A percentile compares a stretch with the other conserved stretches of the same genome.
Conservation (phyloP, 2,888 invertebrate species). For the Conus canariensis region DNA sequence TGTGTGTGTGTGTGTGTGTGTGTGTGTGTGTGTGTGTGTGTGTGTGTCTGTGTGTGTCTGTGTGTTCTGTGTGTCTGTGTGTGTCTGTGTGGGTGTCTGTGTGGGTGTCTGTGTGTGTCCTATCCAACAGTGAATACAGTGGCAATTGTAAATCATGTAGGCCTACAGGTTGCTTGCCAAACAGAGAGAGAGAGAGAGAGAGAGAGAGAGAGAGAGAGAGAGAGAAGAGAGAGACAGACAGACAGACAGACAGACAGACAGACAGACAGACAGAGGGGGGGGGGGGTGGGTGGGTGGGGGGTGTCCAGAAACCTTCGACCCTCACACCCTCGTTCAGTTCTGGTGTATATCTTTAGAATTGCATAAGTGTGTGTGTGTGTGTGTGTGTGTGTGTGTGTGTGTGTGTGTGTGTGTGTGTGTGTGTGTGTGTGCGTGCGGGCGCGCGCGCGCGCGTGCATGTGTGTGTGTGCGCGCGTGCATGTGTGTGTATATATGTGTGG, state of each 20-base stretch:
- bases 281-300: not conserved
- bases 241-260: not conserved
- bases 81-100: not conserved
- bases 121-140: too few relatives aligned
- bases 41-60: slow-evolving; percentile 1
- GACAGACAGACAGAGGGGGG: not conserved
- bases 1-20: not conserved
- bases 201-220: not conserved
- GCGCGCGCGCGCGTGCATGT: not conserved
- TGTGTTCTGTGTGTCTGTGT: not conserved
- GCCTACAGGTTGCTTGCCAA: not conserved
- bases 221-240: not conserved
- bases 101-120: not conserved
- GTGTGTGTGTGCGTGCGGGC: slow-evolving; percentile 11
- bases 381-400: slow-evolving; percentile 23
- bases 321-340: too few relatives aligned
- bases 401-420: slow-evolving; percentile 19
- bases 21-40: slow-evolving; percentile 18
- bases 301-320: not conserved
- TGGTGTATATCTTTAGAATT: not conserved
- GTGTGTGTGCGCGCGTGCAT: not conserved
- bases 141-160: too few relatives aligned
- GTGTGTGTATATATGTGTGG: not conserved
- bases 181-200: not conserved
- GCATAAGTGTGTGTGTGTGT: slow-evolving; percentile 6